Conservation (phyloP, 2,797 vertebrate genomes). For the Sphenodon punctatus region DNA sequence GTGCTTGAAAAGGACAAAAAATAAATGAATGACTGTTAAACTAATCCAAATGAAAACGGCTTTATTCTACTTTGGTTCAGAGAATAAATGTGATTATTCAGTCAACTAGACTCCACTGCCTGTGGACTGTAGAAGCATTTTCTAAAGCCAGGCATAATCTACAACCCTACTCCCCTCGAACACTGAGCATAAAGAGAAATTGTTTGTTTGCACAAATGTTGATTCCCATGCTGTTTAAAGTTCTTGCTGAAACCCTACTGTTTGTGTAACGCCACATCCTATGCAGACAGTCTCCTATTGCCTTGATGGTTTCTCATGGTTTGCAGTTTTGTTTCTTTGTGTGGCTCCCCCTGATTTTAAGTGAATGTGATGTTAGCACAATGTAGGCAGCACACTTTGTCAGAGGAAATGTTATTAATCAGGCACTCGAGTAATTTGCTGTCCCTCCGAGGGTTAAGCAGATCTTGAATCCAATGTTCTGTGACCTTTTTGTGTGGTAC, state of each 20-base stretch:
- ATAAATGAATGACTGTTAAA: conserved; percentile 58
- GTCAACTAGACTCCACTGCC: conserved; percentile 50
- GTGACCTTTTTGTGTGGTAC: too few relatives aligned
- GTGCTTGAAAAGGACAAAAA: conserved; percentile 16
- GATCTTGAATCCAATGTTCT: conserved; percentile 8
- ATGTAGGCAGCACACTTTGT: background rate
- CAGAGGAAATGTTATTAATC: background rate
- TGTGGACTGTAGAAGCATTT: conserved; percentile 30
- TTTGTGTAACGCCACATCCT: background rate
- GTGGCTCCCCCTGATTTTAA: conserved; percentile 10
- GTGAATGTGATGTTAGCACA: background rate
- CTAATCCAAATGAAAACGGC: conserved; percentile 51
- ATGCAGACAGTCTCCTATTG: conserved; percentile 4
- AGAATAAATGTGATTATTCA: conserved; percentile 67
- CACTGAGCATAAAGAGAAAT: conserved; percentile 43
- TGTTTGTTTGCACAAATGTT: conserved; percentile 40
- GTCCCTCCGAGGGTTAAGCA: background rate
- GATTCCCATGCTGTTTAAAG: conserved; percentile 52
- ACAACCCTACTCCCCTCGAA: conserved; percentile 47
- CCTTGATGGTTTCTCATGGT: background rate
- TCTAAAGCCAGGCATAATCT: conserved; percentile 56
- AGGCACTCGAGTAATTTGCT: background rate
- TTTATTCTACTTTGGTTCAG: conserved; percentile 58
- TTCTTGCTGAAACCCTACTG: conserved; percentile 26
- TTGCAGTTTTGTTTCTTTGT: background rate